These are phyloP conservation scores for Hetaerina titia DNA, from an alignment of 2,888 invertebrate genomes.

Conservation along the genomic window DNA sequence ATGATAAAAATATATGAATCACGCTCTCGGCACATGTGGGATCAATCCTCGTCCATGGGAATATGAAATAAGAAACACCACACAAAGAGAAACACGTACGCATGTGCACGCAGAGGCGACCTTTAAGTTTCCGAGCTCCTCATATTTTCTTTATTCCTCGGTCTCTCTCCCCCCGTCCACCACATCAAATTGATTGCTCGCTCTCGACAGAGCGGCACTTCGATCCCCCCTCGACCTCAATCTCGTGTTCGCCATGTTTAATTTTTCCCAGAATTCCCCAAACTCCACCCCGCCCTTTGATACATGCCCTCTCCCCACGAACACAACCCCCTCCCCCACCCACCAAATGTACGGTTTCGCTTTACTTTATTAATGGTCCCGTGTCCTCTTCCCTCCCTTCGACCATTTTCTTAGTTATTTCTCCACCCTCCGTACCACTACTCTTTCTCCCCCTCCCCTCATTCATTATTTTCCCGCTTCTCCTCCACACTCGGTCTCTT, in stretches of 20 bases:
- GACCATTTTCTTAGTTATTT: conserved; percentile 38
- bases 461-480: conserved; percentile 40
- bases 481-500: background rate
- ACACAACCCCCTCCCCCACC: background rate
- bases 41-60: background rate
- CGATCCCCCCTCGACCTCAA: conserved; percentile 53
- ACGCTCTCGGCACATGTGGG: background rate
- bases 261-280: conserved; percentile 28
- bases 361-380: conserved; percentile 62
- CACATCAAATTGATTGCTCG: conserved; percentile 55
- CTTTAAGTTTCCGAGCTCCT: background rate
- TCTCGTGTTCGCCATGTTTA: conserved; percentile 24
- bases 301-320: background rate
- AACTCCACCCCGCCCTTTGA: background rate
- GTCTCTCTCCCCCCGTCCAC: background rate
- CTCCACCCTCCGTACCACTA: background rate
- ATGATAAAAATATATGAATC: too few relatives aligned
- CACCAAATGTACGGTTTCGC: conserved; percentile 36
- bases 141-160: conserved; percentile 12
- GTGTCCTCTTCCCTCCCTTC: conserved; percentile 50
- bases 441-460: background rate
- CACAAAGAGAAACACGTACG: background rate
- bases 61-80: background rate
- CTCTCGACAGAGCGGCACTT: conserved; percentile 16
- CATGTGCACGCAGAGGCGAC: background rate